phyloP scores from a whole-genome alignment of 2,888 invertebrate genomes.

The Salticus scenicus region DNA sequence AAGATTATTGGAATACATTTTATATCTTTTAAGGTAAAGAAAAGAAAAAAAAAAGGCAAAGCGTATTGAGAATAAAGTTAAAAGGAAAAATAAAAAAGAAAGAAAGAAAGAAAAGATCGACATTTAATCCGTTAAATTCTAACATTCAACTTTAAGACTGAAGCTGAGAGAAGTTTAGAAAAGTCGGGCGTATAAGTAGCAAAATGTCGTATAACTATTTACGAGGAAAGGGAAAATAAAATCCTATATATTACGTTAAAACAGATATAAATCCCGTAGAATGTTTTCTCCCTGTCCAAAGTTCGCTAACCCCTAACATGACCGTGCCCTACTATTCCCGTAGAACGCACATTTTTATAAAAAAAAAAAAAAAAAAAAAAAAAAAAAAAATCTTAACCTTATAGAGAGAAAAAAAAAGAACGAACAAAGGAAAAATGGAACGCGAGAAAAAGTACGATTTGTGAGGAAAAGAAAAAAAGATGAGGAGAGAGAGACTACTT shows the following conservation, averaged over 20 bases:
- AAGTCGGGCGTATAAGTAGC: no score
- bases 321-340: constrained; percentile 4
- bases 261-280: no score
- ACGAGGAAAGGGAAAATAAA: no score
- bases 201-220: no score
- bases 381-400: constrained; percentile 11
- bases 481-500: constrained; percentile 40
- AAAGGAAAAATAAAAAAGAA: no score
- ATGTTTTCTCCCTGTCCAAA: neutral
- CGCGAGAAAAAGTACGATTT: constrained; percentile 16
- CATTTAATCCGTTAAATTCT: neutral
- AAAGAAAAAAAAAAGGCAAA: no score
- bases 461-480: constrained; percentile 3
- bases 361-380: neutral
- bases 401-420: neutral
- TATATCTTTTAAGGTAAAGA: no score
- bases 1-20: no score
- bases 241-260: no score
- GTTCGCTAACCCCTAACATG: constrained; percentile 20
- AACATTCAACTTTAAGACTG: no score
- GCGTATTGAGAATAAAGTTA: no score
- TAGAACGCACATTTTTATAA: neutral
- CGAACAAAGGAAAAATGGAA: constrained; percentile 31
- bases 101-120: neutral
- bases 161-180: no score